Base-by-base conservation (phyloP, 2,113 vertebrate species). In the Saccopteryx bilineata region DNA sequence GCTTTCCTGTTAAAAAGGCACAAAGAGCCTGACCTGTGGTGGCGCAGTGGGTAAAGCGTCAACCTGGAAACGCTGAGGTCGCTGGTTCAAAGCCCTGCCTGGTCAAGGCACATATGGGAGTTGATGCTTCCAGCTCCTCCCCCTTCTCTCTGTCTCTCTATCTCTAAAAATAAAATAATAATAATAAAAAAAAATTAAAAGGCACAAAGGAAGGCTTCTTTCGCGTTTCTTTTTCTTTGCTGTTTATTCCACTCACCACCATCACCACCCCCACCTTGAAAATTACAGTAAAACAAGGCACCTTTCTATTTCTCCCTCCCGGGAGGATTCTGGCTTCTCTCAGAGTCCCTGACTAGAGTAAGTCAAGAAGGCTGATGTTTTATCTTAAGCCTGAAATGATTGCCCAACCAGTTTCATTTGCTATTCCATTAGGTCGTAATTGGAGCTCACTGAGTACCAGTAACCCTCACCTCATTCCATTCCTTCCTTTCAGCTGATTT, bases 261-360 rank as follows among this genome's bases (percentile, higher is more conserved):
- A 19, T 60, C 48, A 24, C 46, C 28, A 21, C 72, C 23, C 68
- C 86, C 81, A 11, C n/a, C 60, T 19, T 83, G 85, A 96, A 86
- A 84, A 39, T n/a, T 91, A 88, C 78, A 72, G n/a, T 76, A 72
- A 96, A 91, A 93, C 94, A 97, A 95, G 23, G 71, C 31, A 28
- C 71, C 75, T 96, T 93, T 97, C 90, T 96, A 58, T 50, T 74
- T 63, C 79, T 87, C 63, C 76, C 66, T 96, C 86, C 89, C 80
- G 9, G 58, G 93, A 87, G 97, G 88, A 82, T 61, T 80, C 78
- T 21, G 33, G 69, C 88, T 88, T 92, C 80, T 92, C 52, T 72
- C 39, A 28, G 60, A 48, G 9, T 31, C 76, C 46, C 46, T 2
- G 33, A 19, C 14, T 28, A 9, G 54, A 71, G 50, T 11, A 72